These are phyloP conservation scores for Gyrodactylus bullatarudis DNA, from an alignment of 1,140 invertebrate genomes.

Conservation along the genomic window DNA sequence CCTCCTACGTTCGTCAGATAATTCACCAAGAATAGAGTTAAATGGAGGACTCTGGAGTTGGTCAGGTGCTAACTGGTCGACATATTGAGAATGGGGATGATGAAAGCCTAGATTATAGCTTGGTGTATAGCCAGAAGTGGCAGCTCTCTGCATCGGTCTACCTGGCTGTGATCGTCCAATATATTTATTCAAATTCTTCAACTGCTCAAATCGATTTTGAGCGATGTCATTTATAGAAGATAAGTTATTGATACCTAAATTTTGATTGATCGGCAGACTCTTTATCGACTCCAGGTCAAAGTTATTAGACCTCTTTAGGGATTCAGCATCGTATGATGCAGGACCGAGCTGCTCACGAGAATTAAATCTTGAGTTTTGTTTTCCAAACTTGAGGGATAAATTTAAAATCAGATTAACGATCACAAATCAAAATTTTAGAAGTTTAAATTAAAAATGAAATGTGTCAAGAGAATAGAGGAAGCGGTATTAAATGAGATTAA, in stretches of 20 bases:
- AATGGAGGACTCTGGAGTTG: not conserved
- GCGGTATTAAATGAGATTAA: too few relatives aligned
- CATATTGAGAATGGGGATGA: not conserved
- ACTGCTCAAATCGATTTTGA: not conserved
- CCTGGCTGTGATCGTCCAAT: not conserved
- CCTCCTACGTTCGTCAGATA: not conserved
- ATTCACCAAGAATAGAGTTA: not conserved
- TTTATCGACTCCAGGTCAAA: not conserved
- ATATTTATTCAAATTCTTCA: not conserved
- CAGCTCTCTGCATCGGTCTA: not conserved
- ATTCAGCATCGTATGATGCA: not conserved
- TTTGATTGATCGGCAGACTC: not conserved
- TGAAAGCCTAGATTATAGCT: not conserved
- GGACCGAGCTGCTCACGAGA: not conserved
- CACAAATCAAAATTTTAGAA: too few relatives aligned
- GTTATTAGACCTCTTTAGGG: not conserved
- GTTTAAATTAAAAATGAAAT: too few relatives aligned
- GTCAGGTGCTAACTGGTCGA: not conserved
- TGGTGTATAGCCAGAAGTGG: not conserved
- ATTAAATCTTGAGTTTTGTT: too few relatives aligned
- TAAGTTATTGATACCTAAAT: not conserved
- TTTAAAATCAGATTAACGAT: too few relatives aligned
- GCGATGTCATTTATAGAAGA: not conserved
- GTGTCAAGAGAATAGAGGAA: too few relatives aligned
- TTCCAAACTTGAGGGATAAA: too few relatives aligned